phyloP scores from a whole-genome alignment of 2,113 vertebrate species.

The Istiophorus platypterus region DNA sequence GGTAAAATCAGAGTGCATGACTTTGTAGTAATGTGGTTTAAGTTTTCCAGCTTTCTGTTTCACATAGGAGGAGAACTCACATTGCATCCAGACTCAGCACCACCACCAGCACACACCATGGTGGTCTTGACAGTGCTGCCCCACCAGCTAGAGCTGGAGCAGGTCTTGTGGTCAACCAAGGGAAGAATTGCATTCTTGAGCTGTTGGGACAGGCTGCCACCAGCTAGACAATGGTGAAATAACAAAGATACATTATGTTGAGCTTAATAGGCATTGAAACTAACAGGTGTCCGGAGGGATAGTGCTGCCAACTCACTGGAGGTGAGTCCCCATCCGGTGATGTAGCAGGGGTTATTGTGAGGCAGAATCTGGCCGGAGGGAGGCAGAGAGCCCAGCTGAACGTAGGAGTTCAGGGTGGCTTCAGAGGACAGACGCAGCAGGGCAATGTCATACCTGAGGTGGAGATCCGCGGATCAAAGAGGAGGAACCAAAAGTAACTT shows the following conservation, averaged over 20 bases:
- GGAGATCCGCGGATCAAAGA: slow-evolving; percentile 4
- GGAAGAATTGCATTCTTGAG: slow-evolving; percentile 88
- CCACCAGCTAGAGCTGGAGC: slow-evolving; percentile 85
- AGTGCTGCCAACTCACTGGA: slow-evolving; percentile 80
- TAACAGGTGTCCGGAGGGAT: not conserved
- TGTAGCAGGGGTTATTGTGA: slow-evolving; percentile 86
- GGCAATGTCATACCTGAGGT: slow-evolving; percentile 77
- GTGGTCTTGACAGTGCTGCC: slow-evolving; percentile 83
- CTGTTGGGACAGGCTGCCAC: slow-evolving; percentile 81
- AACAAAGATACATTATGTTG: not conserved
- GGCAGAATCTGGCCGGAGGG: slow-evolving; percentile 77
- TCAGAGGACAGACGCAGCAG: slow-evolving; percentile 82
- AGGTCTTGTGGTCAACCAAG: slow-evolving; percentile 80
- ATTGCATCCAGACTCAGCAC: slow-evolving; percentile 84
- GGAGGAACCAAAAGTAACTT: not conserved
- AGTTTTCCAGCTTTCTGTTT: not conserved
- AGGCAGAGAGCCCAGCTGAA: slow-evolving; percentile 87
- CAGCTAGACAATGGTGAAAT: slow-evolving; percentile 67
- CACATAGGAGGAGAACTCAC: slow-evolving; percentile 67
- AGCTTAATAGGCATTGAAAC: not conserved
- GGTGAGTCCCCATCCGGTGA: slow-evolving; percentile 91
- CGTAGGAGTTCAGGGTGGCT: slow-evolving; percentile 82
- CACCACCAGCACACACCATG: slow-evolving; percentile 91
- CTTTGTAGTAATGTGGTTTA: not conserved
- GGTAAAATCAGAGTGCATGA: not conserved